A percentile compares a stretch with the other conserved stretches of the same genome.
These are phyloP conservation scores for Arvicanthis niloticus DNA, from an alignment of 2,113 vertebrate genomes.

Conservation along the genomic window DNA sequence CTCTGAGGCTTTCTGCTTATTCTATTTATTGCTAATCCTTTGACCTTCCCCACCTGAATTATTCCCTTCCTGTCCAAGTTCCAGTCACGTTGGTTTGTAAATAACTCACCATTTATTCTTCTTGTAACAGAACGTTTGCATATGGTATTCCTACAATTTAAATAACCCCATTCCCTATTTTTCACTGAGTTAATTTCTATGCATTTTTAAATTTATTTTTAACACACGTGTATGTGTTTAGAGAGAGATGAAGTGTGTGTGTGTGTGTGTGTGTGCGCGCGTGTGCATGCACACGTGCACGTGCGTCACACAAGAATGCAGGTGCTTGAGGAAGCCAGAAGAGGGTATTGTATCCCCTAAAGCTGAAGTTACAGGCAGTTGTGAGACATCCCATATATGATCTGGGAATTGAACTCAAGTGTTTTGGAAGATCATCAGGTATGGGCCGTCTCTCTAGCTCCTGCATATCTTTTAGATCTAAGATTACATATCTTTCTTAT, in stretches of 20 bases:
- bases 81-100: neutral
- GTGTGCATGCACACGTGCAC: no score
- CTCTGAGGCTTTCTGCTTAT: neutral
- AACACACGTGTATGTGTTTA: no score
- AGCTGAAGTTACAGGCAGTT: neutral
- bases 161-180: neutral
- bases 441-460: neutral
- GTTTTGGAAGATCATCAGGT: neutral
- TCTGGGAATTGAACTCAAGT: neutral
- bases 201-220: no score
- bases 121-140: neutral
- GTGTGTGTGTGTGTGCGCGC: no score
- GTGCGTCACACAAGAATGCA: neutral
- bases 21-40: neutral
- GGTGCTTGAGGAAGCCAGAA: neutral
- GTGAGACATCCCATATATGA: neutral
- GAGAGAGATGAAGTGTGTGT: no score
- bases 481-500: neutral
- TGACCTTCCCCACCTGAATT: no score
- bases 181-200: neutral
- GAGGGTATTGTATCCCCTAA: neutral
- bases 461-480: neutral
- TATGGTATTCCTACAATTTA: neutral
- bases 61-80: neutral
- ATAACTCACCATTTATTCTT: neutral